Evolutionary conservation across 2,888 invertebrate genomes (phyloP).

Genomic region (Zele albiditarsus): DNA sequence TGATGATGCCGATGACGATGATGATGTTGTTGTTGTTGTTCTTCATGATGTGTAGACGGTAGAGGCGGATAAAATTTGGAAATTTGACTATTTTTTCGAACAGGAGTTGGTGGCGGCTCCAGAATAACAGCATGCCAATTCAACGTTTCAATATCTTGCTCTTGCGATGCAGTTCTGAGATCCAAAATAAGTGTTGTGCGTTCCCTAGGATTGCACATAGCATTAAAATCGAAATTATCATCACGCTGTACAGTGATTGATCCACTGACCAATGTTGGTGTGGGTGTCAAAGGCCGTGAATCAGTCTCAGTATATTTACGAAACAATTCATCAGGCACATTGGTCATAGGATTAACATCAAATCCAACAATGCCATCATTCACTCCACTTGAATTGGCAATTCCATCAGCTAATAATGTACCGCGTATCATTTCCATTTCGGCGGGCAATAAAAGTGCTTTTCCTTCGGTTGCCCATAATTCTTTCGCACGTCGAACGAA

Average conservation of each 20-base stretch:
- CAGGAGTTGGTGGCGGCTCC: constrained; percentile 62
- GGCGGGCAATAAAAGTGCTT: constrained; percentile 63
- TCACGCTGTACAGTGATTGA: constrained; percentile 52
- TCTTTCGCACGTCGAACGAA: constrained; percentile 83
- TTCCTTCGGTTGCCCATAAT: constrained; percentile 75
- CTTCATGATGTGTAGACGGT: neutral
- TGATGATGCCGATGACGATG: constrained; percentile 25
- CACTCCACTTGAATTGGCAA: constrained; percentile 18
- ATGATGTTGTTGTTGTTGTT: neutral
- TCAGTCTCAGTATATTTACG: constrained; percentile 87
- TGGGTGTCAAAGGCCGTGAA: constrained; percentile 86
- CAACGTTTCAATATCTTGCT: constrained; percentile 63
- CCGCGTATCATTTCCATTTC: constrained; percentile 68
- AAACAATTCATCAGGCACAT: constrained; percentile 68
- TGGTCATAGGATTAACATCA: constrained; percentile 37
- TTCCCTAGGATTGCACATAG: constrained; percentile 62
- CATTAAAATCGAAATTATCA: constrained; percentile 56
- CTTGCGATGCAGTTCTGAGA: constrained; percentile 63
- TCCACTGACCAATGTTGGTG: constrained; percentile 83
- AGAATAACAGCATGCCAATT: constrained; percentile 69
- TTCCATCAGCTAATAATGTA: constrained; percentile 55
- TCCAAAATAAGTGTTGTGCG: constrained; percentile 71
- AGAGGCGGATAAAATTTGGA: constrained; percentile 36
- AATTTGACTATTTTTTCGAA: constrained; percentile 54
- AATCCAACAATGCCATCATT: neutral